Base-by-base conservation (phyloP, 2,113 vertebrate genomes). In the Regulus satrapa region DNA sequence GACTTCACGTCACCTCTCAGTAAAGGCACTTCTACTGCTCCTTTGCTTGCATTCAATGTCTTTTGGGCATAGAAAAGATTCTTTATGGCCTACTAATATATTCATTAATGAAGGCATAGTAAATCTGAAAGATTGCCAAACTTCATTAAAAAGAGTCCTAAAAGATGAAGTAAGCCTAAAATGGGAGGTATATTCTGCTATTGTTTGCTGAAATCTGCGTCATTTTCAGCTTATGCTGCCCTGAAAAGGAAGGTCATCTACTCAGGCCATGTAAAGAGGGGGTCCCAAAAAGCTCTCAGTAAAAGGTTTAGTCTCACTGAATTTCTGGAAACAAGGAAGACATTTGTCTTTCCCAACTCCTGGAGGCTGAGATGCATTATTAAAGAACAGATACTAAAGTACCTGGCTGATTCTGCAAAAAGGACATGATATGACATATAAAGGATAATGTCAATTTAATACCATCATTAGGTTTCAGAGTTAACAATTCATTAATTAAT, bases 401-500 rank as follows among this genome's bases (percentile, higher is more conserved):
- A 89, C 7, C 17, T 52, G n/a, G 43, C 69, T 48, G 14, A 94
- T 73, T 88, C n/a, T 56, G 51, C 41, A 94, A 72, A 85, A 91
- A 89, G 4, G n/a, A 72, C 31, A 17, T 23, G 25, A 62, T 69
- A 56, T 25, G 56, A 63, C 40, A 68, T 69, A n/a, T 84, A 76
- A 94, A 86, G 4, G 9, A 46, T 34, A 38, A 32, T 36, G 10
- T 49, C 55, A 12, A 28, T 67, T 92, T 77, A 40, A 61, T 68
- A 38, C 24, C 45, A 72, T 71, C 36, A 17, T 71, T 91, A 91
- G 68, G 40, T 55, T 86, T 75, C 64, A 92, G 79, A 86, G 56
- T 79, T 81, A 93, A 92, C 83, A 77, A 77, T 86, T 69, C 34
- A 36, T 86, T 73, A 83, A 88, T 58, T 88, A 86, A 55, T 88